A percentile compares a stretch with the other conserved stretches of the same genome.
Evolutionary conservation across 2,113 vertebrate genomes (phyloP).

Genomic region (Chunga burmeisteri): DNA sequence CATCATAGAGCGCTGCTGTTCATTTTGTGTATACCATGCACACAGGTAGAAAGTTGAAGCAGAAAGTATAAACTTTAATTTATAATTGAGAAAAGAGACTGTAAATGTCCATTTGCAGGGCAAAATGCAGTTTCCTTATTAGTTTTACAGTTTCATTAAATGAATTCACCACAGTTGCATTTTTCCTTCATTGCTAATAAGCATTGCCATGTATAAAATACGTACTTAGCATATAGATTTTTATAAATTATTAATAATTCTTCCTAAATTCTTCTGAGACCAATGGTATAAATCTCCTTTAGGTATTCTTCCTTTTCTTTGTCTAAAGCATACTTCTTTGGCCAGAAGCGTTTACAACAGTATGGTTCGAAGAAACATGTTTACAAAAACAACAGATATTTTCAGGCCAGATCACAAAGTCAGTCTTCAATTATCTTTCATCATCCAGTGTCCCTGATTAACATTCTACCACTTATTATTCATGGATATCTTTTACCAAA

Average conservation of each 20-base stretch:
- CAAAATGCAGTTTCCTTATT: neutral
- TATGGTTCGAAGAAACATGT: slow-evolving; percentile 13
- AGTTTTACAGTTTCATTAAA: neutral
- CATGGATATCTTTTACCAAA: neutral
- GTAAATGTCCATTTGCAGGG: neutral
- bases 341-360: neutral
- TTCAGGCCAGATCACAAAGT: neutral
- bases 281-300: neutral
- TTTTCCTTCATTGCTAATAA: neutral
- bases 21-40: neutral
- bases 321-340: neutral
- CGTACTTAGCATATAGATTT: neutral
- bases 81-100: neutral
- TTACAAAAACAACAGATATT: neutral
- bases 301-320: neutral
- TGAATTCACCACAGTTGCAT: accelerated
- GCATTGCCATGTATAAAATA: neutral
- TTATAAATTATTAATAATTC: neutral
- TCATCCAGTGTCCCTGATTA: neutral
- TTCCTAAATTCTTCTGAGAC: neutral
- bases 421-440: slow-evolving; percentile 19
- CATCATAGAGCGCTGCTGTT: neutral
- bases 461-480: neutral
- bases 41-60: neutral
- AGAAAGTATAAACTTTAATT: neutral